Base-by-base conservation (phyloP, 2,797 vertebrate species). In the Acropternis orthonyx region DNA sequence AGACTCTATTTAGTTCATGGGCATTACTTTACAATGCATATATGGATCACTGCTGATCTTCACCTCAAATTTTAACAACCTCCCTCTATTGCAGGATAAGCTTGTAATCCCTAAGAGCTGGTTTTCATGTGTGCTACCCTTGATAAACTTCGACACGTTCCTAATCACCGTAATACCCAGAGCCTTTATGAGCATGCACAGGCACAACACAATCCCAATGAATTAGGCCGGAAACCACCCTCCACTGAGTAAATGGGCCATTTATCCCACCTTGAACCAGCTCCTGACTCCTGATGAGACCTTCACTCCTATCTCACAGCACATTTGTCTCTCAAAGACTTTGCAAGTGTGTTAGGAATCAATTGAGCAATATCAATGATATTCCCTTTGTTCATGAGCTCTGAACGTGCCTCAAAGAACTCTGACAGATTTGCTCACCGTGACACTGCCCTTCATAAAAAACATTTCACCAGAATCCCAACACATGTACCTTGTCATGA, bases 401-500 rank as follows among this genome's bases (percentile, higher is more conserved):
- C 59, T 28, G 37, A 22, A 22, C 1, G 41, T 1, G 16, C 34
- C 30, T 73, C n/a, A n/a, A 68, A 74, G n/a, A 44, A 43, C 62
- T 58, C 12, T 2, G 34, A 28, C 26, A 55, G 37, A 55, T 85
- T n/a, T 66, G 7, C 22, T 93, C 41, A 37, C 21, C n/a, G 9
- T 18, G 36, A 55, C 19, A 16, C 17, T 74, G n/a, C 22, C 22
- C 34, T 51, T 85, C 36, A n/a, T 17, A 30, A 58, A 66, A 46
- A 66, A 4, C 6, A 22, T 41, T 46, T 59, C 43, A 77, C 15
- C 16, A 74, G 26, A 21, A 55, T 26, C 39, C 30, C 48, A 80
- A 30, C 30, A 37, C 3, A 36, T 0, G 1, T 1, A 56, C 37
- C 22, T 72, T 13, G n/a, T 4, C 11, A 76, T 49, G n/a, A 58